These are phyloP conservation scores for Hydra vulgaris DNA, from an alignment of 30 jellyfish, hydroid and myxozoan species.

Conservation along the genomic window DNA sequence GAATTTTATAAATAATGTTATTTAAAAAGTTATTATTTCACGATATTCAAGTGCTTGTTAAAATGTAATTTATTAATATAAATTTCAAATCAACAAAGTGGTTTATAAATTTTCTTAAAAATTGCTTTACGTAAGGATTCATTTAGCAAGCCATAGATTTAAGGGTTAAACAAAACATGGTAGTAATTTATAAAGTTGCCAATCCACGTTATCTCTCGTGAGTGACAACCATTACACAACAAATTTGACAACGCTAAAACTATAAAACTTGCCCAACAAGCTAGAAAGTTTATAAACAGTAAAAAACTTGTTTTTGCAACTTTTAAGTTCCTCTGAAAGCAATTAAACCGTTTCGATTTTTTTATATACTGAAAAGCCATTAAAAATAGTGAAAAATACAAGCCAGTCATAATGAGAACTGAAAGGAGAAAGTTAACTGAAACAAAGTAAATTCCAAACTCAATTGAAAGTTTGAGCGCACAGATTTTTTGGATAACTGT, in stretches of 20 bases:
- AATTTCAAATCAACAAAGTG: neutral
- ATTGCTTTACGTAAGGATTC: conserved; percentile 9
- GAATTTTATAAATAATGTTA: too few relatives aligned
- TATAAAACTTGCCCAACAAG: conserved; percentile 25
- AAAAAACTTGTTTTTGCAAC: conserved; percentile 24
- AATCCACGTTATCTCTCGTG: conserved; percentile 22
- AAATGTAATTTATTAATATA: too few relatives aligned
- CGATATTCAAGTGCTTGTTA: too few relatives aligned
- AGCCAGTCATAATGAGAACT: neutral
- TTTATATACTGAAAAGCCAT: neutral
- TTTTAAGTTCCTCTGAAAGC: conserved; percentile 7
- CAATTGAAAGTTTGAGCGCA: neutral
- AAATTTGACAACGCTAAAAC: conserved; percentile 7
- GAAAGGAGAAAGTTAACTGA: neutral
- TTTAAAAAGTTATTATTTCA: too few relatives aligned
- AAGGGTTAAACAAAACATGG: conserved; percentile 18
- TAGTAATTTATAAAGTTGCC: conserved; percentile 26
- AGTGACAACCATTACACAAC: conserved; percentile 14
- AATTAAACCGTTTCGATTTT: neutral
- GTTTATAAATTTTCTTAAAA: neutral
- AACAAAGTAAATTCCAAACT: neutral
- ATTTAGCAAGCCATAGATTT: conserved; percentile 19
- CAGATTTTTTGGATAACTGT: neutral
- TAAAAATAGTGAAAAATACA: neutral
- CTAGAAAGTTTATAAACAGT: conserved; percentile 24